Percentiles rank a stretch among this genome's conserved stretches.
Conservation (phyloP, 2,797 vertebrate genomes). For the Atherinosoma microstoma region DNA sequence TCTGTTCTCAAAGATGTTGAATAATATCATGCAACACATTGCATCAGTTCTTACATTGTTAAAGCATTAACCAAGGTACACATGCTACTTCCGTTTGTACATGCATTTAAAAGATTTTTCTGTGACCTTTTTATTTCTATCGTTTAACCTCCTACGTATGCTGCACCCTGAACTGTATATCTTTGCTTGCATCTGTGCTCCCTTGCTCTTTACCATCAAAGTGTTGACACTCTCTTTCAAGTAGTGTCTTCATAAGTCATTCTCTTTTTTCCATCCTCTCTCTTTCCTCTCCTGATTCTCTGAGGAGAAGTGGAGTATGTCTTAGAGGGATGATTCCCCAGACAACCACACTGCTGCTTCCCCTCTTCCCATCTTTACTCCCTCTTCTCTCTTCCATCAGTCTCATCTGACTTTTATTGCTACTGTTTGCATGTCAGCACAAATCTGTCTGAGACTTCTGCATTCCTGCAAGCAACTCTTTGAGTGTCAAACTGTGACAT, state of each 20-base stretch:
- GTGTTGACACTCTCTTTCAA: slow-evolving; percentile 75
- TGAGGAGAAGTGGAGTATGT: slow-evolving; percentile 64
- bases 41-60: slow-evolving; percentile 5
- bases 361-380: slow-evolving; percentile 43
- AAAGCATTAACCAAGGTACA: background rate
- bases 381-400: slow-evolving; percentile 32
- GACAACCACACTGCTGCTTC: slow-evolving; percentile 53
- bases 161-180: slow-evolving; percentile 29
- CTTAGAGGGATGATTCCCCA: slow-evolving; percentile 68
- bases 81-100: slow-evolving; percentile 6
- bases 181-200: slow-evolving; percentile 40
- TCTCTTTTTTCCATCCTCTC: slow-evolving; percentile 69
- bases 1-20: slow-evolving; percentile 1
- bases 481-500: slow-evolving; percentile 31
- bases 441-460: slow-evolving; percentile 26
- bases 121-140: slow-evolving; percentile 33
- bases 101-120: slow-evolving; percentile 26
- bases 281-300: slow-evolving; percentile 55
- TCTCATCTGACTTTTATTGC: slow-evolving; percentile 65
- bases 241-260: slow-evolving; percentile 77
- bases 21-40: background rate
- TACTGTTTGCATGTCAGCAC: slow-evolving; percentile 40
- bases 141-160: slow-evolving; percentile 51
- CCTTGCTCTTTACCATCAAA: slow-evolving; percentile 72
- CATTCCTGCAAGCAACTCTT: slow-evolving; percentile 33